These are phyloP conservation scores for Arenicola marina DNA, from an alignment of 2,888 invertebrate species.

Conservation along the genomic window DNA sequence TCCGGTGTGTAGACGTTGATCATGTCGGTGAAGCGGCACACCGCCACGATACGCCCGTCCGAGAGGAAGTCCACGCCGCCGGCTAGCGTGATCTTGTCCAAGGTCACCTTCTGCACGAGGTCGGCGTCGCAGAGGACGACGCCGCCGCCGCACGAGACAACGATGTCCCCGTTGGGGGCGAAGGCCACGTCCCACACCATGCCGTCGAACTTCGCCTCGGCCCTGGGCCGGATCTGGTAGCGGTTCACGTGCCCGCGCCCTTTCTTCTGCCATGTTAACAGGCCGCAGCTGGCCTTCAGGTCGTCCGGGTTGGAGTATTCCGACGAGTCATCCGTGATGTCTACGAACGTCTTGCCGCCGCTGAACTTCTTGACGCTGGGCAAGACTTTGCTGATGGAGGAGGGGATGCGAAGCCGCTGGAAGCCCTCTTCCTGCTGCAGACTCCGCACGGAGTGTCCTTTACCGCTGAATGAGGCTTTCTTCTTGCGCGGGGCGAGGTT, in stretches of 20 bases:
- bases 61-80: slow-evolving; percentile 25
- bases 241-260: slow-evolving; percentile 3
- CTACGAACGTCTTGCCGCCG: not conserved
- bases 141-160: slow-evolving; percentile 17
- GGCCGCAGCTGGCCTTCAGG: not conserved
- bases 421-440: slow-evolving; percentile 8
- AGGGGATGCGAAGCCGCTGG: slow-evolving; percentile 23
- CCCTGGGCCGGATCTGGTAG: slow-evolving; percentile 1
- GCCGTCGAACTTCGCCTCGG: slow-evolving; percentile 17
- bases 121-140: slow-evolving; percentile 20
- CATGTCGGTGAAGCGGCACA: slow-evolving; percentile 20
- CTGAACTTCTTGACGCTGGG: slow-evolving; percentile 21
- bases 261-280: slow-evolving; percentile 7
- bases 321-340: slow-evolving; percentile 11
- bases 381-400: slow-evolving; percentile 14
- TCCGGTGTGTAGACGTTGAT: slow-evolving; percentile 20
- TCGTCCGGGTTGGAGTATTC: not conserved
- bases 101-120: slow-evolving; percentile 9
- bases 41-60: slow-evolving; percentile 21
- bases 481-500: too few relatives aligned
- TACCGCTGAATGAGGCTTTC: too few relatives aligned
- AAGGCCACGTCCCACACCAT: slow-evolving; percentile 29
- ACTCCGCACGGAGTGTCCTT: too few relatives aligned
- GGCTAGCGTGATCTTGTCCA: slow-evolving; percentile 24
- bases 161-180: slow-evolving; percentile 2